Base-by-base conservation (phyloP, 2,888 invertebrate genomes). In the Digitonthophagus gazella region DNA sequence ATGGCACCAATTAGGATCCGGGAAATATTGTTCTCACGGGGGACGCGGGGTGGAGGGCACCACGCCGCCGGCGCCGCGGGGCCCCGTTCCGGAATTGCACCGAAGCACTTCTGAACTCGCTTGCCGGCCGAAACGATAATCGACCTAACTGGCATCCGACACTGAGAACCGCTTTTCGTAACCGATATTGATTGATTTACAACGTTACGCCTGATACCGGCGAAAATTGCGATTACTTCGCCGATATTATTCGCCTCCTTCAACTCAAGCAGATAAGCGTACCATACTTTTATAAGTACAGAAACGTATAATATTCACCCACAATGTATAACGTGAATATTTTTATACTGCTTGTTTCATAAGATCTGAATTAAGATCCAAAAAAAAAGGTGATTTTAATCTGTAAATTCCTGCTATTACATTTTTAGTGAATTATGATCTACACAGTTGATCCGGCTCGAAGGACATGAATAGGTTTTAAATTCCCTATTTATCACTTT, bases 21-120 rank as follows among this genome's bases (percentile, higher is more conserved):
- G 70, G 68, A 70, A 70, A 70, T 70, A 70, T 70, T 70, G 70
- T 70, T 70, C 70, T 70, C 70, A 70, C 70, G 70, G 70, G 67
- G 61, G 18, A 18, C 61, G 61, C 14, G 57, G 15, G 15, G 57
- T 16, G 15, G 6, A 19, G 14, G 20, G 61, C 6, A 18, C 18
- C n/a, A 19, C 16, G 18, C 61, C 61, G 20, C 18, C 61, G 61
- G 18, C 16, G 18, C n/a, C 61, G 18, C 58, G 58, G 61, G 20
- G 61, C 19, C 20, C n/a, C 18, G 61, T 61, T 61, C 20, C 61
- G 20, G 61, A 61, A 61, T 19, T 61, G 20, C 61, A 19, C 18
- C 18, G n/a, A 18, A 20, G 70, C 70, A 67, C 67, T 67, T 70
- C 67, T 67, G 65, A 68, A 70, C 67, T 64, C 68, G 63, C 68